Percentiles rank a stretch among this genome's conserved stretches.
phyloP scores from a whole-genome alignment of 2,797 vertebrate species.

The Phrynocephalus forsythii region DNA sequence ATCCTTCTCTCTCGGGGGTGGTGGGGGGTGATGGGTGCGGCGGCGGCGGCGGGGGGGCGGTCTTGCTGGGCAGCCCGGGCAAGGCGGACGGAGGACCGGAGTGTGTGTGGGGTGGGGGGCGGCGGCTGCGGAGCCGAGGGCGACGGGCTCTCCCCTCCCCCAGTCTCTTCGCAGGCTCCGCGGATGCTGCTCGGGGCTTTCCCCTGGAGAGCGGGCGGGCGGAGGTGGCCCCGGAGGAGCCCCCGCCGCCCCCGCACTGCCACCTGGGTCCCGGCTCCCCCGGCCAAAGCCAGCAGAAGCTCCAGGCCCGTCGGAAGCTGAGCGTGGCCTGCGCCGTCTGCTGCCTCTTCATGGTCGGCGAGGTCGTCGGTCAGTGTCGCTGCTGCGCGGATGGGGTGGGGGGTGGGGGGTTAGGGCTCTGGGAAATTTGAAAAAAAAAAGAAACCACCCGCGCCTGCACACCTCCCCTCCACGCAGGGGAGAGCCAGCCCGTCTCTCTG shows the following conservation, averaged over 20 bases:
- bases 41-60: no score
- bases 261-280: conserved; percentile 68
- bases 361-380: conserved; percentile 87
- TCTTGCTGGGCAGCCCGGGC: no score
- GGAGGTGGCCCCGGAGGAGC: conserved; percentile 67
- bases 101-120: no score
- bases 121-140: no score
- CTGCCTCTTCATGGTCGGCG: conserved; percentile 94
- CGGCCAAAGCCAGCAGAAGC: conserved; percentile 67
- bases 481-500: no score
- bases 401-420: no score
- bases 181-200: conserved; percentile 70
- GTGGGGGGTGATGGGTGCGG: no score
- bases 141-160: not conserved
- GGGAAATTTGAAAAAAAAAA: not conserved
- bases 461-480: not conserved
- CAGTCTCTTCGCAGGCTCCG: conserved; percentile 86
- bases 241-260: conserved; percentile 78
- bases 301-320: conserved; percentile 88
- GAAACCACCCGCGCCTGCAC: no score
- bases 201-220: conserved; percentile 76
- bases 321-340: conserved; percentile 89
- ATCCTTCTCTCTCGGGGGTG: no score
- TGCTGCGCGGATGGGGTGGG: not conserved
- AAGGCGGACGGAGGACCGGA: no score